Percentiles rank a stretch among this genome's conserved stretches.
Evolutionary conservation across 2,113 vertebrate genomes (phyloP).

Genomic region (Bos indicus): DNA sequence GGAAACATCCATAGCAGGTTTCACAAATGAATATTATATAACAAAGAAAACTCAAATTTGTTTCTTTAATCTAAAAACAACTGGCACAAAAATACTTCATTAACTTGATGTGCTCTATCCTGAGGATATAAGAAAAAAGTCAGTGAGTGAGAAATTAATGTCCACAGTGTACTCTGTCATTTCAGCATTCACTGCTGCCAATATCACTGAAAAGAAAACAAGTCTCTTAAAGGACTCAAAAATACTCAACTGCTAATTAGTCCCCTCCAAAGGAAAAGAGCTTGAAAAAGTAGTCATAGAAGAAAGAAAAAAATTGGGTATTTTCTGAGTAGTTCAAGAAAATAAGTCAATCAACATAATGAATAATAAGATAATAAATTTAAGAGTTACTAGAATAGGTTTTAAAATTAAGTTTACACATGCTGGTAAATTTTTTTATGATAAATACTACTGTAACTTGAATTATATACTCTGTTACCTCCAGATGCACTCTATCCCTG

Average conservation of each 20-base stretch:
- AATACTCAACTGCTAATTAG: background rate
- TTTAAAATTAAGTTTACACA: conserved; percentile 47
- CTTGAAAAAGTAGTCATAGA: conserved; percentile 30
- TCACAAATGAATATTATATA: conserved; percentile 26
- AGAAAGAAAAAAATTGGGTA: conserved; percentile 30
- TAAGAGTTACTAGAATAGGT: background rate
- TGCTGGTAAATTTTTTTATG: conserved; percentile 40
- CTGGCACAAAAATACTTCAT: conserved; percentile 38
- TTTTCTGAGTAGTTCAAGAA: conserved; percentile 34
- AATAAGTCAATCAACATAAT: background rate
- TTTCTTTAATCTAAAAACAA: conserved; percentile 38
- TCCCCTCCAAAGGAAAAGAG: background rate
- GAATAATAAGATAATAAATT: conserved; percentile 29
- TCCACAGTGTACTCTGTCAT: background rate
- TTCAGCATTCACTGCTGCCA: conserved; percentile 1
- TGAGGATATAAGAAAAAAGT: conserved; percentile 10
- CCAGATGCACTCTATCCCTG: conserved; percentile 24
- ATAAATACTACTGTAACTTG: conserved; percentile 29
- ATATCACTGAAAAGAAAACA: conserved; percentile 35
- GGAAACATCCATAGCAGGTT: conserved; percentile 19
- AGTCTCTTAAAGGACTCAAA: background rate
- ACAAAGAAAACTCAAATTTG: conserved; percentile 31
- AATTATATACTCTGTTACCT: conserved; percentile 53
- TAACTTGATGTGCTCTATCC: conserved; percentile 1
- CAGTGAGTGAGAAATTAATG: background rate